Conservation (phyloP, 2,113 vertebrate species). For the Falco punctatus region DNA sequence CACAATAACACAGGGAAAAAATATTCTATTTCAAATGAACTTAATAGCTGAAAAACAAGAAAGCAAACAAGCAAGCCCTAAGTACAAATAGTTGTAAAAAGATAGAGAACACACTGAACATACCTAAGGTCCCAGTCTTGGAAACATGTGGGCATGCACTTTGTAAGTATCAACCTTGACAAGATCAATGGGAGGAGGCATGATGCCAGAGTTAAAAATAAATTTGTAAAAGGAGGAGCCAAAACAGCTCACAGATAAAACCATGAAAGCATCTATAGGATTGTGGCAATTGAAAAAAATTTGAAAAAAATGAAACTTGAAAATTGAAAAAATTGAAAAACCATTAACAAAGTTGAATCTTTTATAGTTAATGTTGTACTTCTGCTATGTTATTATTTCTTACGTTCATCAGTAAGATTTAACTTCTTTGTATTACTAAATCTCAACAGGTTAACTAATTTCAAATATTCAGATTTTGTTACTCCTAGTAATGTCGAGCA, state of each 20-base stretch:
- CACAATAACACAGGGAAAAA: not conserved
- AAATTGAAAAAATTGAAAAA: not conserved
- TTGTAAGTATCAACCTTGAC: not conserved
- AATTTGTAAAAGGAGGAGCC: not conserved
- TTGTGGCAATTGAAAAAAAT: not conserved
- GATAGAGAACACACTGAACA: not conserved
- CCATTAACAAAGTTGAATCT: not conserved
- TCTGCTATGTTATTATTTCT: not conserved
- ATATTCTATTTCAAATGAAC: not conserved
- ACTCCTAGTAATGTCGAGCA: not conserved
- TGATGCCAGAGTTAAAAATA: not conserved
- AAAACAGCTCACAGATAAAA: not conserved
- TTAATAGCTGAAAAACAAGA: not conserved
- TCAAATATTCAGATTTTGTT: not conserved
- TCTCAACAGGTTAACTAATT: not conserved
- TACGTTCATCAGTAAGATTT: not conserved
- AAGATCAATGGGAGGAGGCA: not conserved
- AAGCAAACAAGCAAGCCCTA: not conserved
- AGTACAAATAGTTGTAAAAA: not conserved
- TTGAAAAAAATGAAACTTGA: too few relatives aligned
- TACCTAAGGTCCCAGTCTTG: not conserved
- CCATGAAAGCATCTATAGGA: not conserved
- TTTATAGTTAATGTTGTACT: not conserved
- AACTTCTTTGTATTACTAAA: not conserved
- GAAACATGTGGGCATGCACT: not conserved